Conservation (phyloP, 2,888 invertebrate species). For the Dicycla oo region DNA sequence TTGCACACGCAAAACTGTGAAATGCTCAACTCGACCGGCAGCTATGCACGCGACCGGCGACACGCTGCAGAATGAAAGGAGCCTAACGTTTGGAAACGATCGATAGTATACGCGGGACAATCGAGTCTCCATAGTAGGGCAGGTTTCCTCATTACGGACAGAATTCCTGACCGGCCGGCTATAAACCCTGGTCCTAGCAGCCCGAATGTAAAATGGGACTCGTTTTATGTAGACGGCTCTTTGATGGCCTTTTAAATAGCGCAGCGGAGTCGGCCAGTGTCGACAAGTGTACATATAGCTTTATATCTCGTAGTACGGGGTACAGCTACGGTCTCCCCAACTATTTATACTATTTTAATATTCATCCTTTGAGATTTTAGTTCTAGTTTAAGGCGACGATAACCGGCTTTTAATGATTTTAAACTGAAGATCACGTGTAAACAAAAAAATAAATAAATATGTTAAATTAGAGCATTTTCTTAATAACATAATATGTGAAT, state of each 20-base stretch:
- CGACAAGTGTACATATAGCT: conserved; percentile 56
- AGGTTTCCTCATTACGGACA: conserved; percentile 83
- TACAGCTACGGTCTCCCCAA: conserved; percentile 34
- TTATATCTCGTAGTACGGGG: conserved; percentile 54
- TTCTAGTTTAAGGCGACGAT: no score
- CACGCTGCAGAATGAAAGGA: no score
- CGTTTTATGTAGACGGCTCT: conserved; percentile 82
- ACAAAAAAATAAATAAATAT: no score
- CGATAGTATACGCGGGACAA: conserved; percentile 50
- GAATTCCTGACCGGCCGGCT: conserved; percentile 80
- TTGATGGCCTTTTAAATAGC: conserved; percentile 82
- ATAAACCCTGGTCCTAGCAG: conserved; percentile 80
- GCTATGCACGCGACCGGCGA: no score
- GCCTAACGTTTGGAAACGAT: conserved; percentile 39
- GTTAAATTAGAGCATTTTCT: no score
- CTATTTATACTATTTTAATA: conserved; percentile 63
- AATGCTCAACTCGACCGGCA: no score
- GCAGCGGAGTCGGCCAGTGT: conserved; percentile 58
- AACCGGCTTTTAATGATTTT: no score
- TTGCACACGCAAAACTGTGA: no score
- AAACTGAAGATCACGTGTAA: no score
- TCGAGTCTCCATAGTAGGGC: conserved; percentile 64
- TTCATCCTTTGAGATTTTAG: conserved; percentile 43
- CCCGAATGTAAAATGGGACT: conserved; percentile 84
- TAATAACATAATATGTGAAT: no score